Conservation (phyloP, 2,113 vertebrate species). For the Xerus inauris region DNA sequence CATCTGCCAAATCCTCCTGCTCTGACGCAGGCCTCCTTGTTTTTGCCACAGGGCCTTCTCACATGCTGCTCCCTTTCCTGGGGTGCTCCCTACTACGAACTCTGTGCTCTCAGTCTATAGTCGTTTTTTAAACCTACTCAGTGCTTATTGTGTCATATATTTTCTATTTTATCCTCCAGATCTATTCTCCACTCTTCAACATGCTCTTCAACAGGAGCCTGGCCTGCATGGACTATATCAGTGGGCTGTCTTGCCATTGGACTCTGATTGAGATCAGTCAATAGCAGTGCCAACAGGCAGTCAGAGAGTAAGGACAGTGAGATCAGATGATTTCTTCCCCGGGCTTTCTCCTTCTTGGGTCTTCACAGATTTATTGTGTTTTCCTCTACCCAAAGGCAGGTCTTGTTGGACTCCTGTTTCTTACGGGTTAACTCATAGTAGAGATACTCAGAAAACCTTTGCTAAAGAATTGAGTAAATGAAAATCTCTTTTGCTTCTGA, state of each 20-base stretch:
- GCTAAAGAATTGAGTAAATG: neutral
- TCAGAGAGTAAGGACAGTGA: neutral
- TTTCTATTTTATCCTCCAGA: neutral
- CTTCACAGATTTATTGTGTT: neutral
- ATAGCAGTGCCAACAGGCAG: neutral
- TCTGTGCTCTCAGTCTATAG: neutral
- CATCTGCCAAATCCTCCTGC: neutral
- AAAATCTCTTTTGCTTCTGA: neutral
- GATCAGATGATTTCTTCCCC: neutral
- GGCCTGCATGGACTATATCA: neutral
- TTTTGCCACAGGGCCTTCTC: neutral
- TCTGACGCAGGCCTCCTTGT: neutral
- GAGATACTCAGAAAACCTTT: neutral
- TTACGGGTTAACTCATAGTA: neutral
- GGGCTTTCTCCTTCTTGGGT: neutral
- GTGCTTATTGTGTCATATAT: neutral
- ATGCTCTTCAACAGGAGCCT: neutral
- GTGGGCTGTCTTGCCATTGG: neutral
- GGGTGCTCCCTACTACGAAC: neutral
- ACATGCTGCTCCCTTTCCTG: neutral
- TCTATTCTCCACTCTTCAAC: neutral
- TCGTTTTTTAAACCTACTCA: neutral
- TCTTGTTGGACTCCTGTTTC: neutral
- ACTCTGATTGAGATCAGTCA: neutral
- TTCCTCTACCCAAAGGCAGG: neutral